Evolutionary conservation across 2,113 vertebrate genomes (phyloP).

Genomic region (Ploceus nigricollis): DNA sequence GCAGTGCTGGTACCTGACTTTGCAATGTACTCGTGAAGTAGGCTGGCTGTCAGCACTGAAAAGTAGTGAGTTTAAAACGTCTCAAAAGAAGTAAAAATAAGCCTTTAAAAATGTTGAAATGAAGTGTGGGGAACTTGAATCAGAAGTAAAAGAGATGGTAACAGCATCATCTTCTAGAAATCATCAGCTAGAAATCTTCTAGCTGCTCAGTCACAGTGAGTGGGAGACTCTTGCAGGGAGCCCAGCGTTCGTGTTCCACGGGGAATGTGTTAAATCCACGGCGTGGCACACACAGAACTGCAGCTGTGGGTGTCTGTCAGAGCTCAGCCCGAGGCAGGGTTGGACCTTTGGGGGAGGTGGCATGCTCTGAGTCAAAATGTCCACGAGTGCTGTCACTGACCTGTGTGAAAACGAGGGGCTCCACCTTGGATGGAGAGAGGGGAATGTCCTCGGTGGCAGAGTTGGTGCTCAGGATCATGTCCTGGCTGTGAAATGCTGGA

Average conservation of each 20-base stretch:
- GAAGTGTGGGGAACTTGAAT: slow-evolving; percentile 34
- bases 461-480: background rate
- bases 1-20: background rate
- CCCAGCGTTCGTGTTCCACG: slow-evolving; percentile 1
- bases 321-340: background rate
- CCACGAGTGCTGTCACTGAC: background rate
- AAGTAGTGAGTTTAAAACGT: background rate
- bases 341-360: slow-evolving; percentile 6
- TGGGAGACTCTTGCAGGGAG: slow-evolving; percentile 50
- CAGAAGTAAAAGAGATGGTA: slow-evolving; percentile 43
- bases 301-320: slow-evolving; percentile 35
- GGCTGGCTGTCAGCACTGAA: background rate
- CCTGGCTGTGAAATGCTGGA: background rate
- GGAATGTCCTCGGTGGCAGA: background rate
- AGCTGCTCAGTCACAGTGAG: slow-evolving; percentile 55
- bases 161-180: slow-evolving; percentile 25
- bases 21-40: background rate
- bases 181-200: background rate
- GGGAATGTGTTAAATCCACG: slow-evolving; percentile 11
- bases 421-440: background rate
- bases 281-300: background rate
- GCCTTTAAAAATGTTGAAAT: slow-evolving; percentile 6
- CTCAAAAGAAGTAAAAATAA: slow-evolving; percentile 46
- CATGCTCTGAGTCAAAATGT: background rate
- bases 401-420: background rate